These are phyloP conservation scores for Calliopsis andreniformis DNA, from an alignment of 1,140 invertebrate genomes.

Conservation along the genomic window DNA sequence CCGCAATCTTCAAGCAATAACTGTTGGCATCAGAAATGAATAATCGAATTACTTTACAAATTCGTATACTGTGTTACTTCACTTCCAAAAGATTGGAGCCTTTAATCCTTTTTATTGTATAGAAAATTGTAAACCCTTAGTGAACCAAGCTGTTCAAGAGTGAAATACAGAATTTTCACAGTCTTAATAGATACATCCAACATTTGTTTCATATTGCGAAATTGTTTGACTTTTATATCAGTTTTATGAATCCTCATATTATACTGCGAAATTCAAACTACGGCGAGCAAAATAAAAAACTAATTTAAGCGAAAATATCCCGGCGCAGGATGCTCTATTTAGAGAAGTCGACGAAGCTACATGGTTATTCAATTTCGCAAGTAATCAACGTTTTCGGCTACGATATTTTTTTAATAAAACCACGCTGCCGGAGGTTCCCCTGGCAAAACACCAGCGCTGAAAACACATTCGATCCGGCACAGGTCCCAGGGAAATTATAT, in stretches of 20 bases:
- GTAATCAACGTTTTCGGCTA: neutral
- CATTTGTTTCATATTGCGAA: neutral
- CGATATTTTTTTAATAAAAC: neutral
- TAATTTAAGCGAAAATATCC: neutral
- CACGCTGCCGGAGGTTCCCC: neutral
- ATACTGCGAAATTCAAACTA: neutral
- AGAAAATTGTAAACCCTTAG: too few species aligned
- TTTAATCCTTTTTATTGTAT: too few species aligned
- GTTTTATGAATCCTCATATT: neutral
- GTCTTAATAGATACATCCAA: neutral
- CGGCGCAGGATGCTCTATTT: neutral
- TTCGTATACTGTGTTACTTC: too few species aligned
- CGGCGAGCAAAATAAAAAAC: neutral
- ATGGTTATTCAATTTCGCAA: neutral
- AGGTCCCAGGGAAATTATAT: neutral
- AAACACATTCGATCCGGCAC: too few species aligned
- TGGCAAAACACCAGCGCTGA: neutral
- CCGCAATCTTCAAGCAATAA: too few species aligned
- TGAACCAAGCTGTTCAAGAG: too few species aligned
- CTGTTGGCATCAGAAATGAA: too few species aligned
- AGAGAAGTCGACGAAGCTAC: neutral
- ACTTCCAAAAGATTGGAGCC: too few species aligned
- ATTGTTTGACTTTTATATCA: neutral
- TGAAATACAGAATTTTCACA: too few species aligned
- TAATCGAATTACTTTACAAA: too few species aligned